Conservation (phyloP, 2,113 vertebrate genomes). For the Sclerurus mexicanus region DNA sequence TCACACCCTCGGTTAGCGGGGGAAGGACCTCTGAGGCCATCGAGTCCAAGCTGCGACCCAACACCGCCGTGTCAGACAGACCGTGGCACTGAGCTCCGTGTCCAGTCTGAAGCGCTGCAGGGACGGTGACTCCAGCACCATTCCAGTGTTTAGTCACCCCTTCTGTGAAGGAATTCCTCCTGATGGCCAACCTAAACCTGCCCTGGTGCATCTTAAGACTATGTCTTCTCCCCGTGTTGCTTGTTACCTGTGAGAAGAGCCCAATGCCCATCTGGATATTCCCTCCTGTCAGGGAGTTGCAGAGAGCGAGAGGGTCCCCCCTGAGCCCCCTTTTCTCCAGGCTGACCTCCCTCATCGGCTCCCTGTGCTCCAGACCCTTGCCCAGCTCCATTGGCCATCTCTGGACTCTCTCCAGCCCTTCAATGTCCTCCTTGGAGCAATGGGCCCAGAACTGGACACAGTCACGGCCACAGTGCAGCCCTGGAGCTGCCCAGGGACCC, state of each 20-base stretch:
- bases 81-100: neutral
- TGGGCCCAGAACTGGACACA: neutral
- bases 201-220: neutral
- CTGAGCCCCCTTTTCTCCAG: neutral
- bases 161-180: too few species aligned
- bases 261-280: neutral
- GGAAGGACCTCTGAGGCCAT: neutral
- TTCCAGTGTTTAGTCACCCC: neutral
- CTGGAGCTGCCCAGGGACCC: neutral
- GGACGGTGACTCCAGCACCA: neutral
- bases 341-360: neutral
- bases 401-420: neutral
- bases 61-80: neutral
- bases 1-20: too few species aligned
- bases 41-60: neutral
- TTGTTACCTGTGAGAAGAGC: neutral
- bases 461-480: neutral
- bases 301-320: neutral
- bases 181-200: neutral
- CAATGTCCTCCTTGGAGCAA: neutral
- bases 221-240: rapidly evolving
- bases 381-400: neutral
- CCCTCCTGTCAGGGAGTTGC: neutral
- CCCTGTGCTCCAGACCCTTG: neutral
- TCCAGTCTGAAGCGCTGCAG: neutral